phyloP scores from a whole-genome alignment of 1,140 invertebrate genomes.

The Drosophila micromelanica region DNA sequence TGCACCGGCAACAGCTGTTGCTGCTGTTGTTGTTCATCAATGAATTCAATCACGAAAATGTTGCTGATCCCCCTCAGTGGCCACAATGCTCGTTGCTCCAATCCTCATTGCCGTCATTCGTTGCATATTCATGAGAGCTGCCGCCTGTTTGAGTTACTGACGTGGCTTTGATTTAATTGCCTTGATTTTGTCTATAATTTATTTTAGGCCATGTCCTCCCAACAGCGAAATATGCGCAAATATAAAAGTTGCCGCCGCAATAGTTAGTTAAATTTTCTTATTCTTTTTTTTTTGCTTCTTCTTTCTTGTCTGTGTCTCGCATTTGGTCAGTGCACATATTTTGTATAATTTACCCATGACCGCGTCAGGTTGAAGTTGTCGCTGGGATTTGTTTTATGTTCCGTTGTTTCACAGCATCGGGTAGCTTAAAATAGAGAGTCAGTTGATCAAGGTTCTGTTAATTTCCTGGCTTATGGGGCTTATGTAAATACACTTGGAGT shows the following conservation, averaged over 20 bases:
- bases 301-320: constrained; percentile 8
- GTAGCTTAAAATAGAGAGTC: background rate
- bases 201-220: constrained; percentile 53
- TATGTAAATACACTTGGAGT: no score
- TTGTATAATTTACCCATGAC: constrained; percentile 43
- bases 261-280: constrained; percentile 3
- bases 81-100: constrained; percentile 46
- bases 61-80: constrained; percentile 36
- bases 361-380: constrained; percentile 23
- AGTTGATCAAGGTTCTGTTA: background rate
- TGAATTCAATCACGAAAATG: constrained; percentile 81
- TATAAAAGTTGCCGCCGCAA: constrained; percentile 14
- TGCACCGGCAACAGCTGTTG: background rate
- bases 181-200: constrained; percentile 77
- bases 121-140: constrained; percentile 76
- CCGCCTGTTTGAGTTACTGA: constrained; percentile 73
- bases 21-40: constrained; percentile 71
- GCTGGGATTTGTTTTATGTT: constrained; percentile 29
- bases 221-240: constrained; percentile 21
- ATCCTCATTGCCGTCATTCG: constrained; percentile 45
- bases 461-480: no score
- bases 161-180: constrained; percentile 79
- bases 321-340: constrained; percentile 36
- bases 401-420: background rate
- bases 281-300: background rate